Evolutionary conservation across 1,140 invertebrate species (phyloP), one percentile per base, ranked within the genome.

Genomic region (Bombus ignitus): DNA sequence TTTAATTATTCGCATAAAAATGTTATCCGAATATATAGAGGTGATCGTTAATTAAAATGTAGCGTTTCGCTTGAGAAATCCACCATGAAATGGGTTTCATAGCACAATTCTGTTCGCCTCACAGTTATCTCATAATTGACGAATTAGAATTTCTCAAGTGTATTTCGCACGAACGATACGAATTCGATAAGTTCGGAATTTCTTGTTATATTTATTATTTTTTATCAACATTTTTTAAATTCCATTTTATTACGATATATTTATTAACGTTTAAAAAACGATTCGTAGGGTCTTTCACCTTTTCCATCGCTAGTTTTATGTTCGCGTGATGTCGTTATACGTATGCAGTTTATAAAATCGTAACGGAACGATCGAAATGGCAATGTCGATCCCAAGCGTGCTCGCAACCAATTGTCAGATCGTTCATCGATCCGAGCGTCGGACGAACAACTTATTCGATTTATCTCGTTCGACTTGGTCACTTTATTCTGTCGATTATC

Each of bases 311-410:
- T 78, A 25, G 28, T 37, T 44, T 22, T 18, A 65, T n/a, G 32
- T 18, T 53, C 25, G 35, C 35, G 47, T 66, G 66, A 3, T 25
- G 42, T 39, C 53, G 35, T 77, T 62, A 32, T 5, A 22, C 25
- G 18, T 32, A 18, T 25, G 28, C 32, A 22, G 8, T 44, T 74
- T 18, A 57, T 12, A 22, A 5, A 28, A 44, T 39, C 25, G n/a
- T 35, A 9, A 28, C 35, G 18, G 28, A 68, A 32, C 39, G 32
- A 76, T 65, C 35, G 59, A 62, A 62, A 62, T 28, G 28, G 25
- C 47, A 65, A 13, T 12, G 87, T 89, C 83, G 83, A 89, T 89
- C 83, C 87, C 42, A 71, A 79, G 65, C 87, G 88, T 70, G 68
- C 87, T 89, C 78, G 87, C 79, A 68, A 79, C 65, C 44, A 73